Evolutionary conservation across 2,888 invertebrate species (phyloP).

Genomic region (Tipula confusa): DNA sequence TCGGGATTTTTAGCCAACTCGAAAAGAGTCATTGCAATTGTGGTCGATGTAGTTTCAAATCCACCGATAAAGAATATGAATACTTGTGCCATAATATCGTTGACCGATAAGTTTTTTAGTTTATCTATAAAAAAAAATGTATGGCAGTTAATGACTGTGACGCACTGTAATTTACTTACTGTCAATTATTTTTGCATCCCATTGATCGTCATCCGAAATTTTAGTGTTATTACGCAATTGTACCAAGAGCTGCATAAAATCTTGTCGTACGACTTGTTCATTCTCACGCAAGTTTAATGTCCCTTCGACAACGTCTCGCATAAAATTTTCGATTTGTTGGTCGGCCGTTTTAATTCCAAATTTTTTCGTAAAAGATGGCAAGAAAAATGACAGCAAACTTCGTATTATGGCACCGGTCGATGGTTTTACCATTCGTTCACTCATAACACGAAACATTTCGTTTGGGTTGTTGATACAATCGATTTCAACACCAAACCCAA

Average conservation of each 20-base stretch:
- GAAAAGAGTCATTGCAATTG: slow-evolving; percentile 46
- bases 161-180: not conserved
- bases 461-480: slow-evolving; percentile 48
- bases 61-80: slow-evolving; percentile 52
- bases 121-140: slow-evolving; percentile 35
- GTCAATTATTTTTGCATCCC: not conserved
- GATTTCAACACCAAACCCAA: slow-evolving; percentile 52
- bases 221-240: slow-evolving; percentile 50
- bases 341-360: not conserved
- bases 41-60: slow-evolving; percentile 51
- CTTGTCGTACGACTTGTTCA: slow-evolving; percentile 46
- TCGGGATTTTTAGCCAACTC: slow-evolving; percentile 47
- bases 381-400: not conserved
- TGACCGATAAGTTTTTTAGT: not conserved
- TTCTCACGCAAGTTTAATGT: slow-evolving; percentile 47
- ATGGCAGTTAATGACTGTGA: not conserved
- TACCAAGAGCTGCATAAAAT: slow-evolving; percentile 55
- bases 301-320: slow-evolving; percentile 42
- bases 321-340: not conserved
- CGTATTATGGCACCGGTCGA: not conserved
- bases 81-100: slow-evolving; percentile 47
- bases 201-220: not conserved
- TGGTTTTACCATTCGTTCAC: slow-evolving; percentile 36
- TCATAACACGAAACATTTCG: slow-evolving; percentile 44
- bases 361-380: not conserved